Evolutionary conservation across 2,797 vertebrate species (phyloP), one percentile per base, ranked within the genome.

Genomic region (Cossypha caffra): DNA sequence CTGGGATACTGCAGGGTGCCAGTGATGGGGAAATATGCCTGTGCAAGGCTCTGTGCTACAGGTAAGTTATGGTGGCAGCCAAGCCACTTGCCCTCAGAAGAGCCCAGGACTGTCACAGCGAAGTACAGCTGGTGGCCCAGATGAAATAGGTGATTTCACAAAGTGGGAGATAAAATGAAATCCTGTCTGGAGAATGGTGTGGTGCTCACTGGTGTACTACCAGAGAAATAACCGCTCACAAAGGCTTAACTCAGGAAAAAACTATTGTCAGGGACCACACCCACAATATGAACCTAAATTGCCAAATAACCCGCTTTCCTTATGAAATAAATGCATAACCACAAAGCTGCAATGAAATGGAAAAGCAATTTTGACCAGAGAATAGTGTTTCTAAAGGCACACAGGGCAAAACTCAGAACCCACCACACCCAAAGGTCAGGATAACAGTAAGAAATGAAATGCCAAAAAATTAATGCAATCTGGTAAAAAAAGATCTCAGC

Each of bases 261-360:
- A 59, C 37, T 80, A 77, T 86, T 10, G 2, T 78, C 45, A 23
- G 64, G 63, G 43, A 72, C 78, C 37, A 69, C 87, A 94, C 89
- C 85, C 94, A 86, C 68, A 88, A 72, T 62, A 73, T 16, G 62
- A 83, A 80, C 87, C 37, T 86, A 75, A 89, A 90, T 74, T 95
- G 84, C 81, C 91, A 93, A 96, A 92, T 73, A 92, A 77, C 11
- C 33, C 43, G 2, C 55, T 78, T 54, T 91, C 33, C 48, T 93
- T 86, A 62, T 45, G 79, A 93, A 97, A 93, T 58, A 86, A 93
- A 90, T 86, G 57, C 72, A 78, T 80, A 94, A 97, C 72, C 89
- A 77, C 89, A 91, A 94, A 50, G 58, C 50, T 8, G 19, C 79
- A 93, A 55, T 75, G 82, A 93, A 93, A 81, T 81, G 82, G 87